Evolutionary conservation across 2,797 vertebrate genomes (phyloP).

Genomic region (Sebastiscus tertius): DNA sequence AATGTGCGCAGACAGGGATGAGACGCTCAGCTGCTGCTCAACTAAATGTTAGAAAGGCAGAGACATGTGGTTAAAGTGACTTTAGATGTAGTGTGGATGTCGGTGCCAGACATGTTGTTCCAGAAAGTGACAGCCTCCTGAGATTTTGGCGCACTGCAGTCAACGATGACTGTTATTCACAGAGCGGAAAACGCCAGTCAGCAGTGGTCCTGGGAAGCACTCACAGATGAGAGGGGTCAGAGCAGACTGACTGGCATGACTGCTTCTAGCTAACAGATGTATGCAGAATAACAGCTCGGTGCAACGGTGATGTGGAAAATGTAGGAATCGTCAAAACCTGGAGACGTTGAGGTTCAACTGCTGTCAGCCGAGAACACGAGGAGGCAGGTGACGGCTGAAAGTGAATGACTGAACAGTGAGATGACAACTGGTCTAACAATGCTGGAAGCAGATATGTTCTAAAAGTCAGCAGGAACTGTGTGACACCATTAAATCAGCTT

Average conservation of each 20-base stretch:
- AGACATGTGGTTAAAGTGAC: conserved; percentile 50
- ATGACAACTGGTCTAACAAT: conserved; percentile 17
- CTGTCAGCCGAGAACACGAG: neutral
- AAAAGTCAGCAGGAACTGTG: conserved; percentile 12
- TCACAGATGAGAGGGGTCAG: conserved; percentile 34
- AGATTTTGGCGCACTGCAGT: conserved; percentile 46
- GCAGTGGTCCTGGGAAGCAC: conserved; percentile 27
- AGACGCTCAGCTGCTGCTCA: conserved; percentile 48
- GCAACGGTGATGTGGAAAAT: neutral
- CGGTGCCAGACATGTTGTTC: conserved; percentile 53
- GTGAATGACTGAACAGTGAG: neutral
- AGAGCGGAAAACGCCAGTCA: conserved; percentile 26
- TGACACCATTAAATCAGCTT: conserved; percentile 5
- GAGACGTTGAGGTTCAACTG: neutral
- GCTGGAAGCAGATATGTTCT: neutral
- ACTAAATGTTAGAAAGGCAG: conserved; percentile 47
- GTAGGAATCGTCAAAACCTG: neutral
- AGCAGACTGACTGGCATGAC: neutral
- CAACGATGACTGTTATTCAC: conserved; percentile 41
- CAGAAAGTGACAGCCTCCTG: conserved; percentile 51
- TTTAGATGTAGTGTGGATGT: conserved; percentile 56
- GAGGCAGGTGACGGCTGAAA: conserved; percentile 10
- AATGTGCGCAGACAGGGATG: conserved; percentile 44
- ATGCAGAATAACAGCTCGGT: neutral
- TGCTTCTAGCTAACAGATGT: neutral